Evolutionary conservation across 2,113 vertebrate species (phyloP), one percentile per base, ranked within the genome.

Genomic region (Cyanoderma ruficeps): DNA sequence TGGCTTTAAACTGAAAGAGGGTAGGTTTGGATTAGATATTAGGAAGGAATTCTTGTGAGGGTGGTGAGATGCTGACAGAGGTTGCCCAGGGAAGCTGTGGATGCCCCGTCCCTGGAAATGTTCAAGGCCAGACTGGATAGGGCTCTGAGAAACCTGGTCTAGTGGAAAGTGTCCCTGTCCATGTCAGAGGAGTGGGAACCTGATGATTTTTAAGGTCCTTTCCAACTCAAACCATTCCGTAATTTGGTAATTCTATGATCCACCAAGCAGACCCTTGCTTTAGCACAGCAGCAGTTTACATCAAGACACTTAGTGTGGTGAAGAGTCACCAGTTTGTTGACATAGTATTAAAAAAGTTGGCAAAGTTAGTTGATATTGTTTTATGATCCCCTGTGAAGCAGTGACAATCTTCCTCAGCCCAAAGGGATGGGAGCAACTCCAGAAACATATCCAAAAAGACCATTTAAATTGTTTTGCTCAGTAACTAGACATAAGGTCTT

Each of bases 221-320:
- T 76, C 47, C 55, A 61, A 23, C 14, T 6, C 35, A 90, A 76
- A 69, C 42, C 22, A 37, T 63, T 83, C 47, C 33, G 16, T 20
- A 27, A 56, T 42, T 42, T 22, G 23, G 15, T 49, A 35, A 33
- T 56, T 42, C 41, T 56, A 5, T 37, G 49, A 63, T 28, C 71
- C 63, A 86, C 57, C 64, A 91, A 92, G 74, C 57, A 93, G 53
- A 55, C 31, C 24, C 27, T 55, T 80, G 17, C 31, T 76, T 70
- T 70, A 93, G 63, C 64, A 25, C 57, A 92, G 56, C 28, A 90
- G 35, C 84, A 94, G 23, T 39, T 95, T 97, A 82, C 37, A 90
- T 37, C 41, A 35, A 70, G 56, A 67, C 25, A 41, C 50, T 83
- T 80, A 46, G 52, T 56, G 31, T 18, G 15, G 23, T 31, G 33